Conservation (phyloP, 2,888 invertebrate species). For the Trileptium ribeirensis region DNA sequence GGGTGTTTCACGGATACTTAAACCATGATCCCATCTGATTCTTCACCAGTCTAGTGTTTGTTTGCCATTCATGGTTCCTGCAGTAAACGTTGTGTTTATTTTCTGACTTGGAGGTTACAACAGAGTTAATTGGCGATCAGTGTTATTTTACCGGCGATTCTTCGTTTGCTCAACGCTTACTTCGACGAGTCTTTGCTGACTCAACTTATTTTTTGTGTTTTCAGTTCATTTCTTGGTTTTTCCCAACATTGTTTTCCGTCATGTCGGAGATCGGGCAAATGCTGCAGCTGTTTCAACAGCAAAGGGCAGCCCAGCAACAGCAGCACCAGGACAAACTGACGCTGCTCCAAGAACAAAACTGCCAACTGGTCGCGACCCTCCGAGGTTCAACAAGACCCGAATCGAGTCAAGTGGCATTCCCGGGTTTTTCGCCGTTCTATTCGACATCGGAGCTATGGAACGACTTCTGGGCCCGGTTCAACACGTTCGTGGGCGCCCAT, state of each 20-base stretch:
- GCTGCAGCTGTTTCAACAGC: too few species aligned
- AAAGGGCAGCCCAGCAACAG: neutral
- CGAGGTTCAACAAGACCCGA: neutral
- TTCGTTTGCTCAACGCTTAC: neutral
- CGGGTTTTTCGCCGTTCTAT: neutral
- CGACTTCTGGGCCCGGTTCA: neutral
- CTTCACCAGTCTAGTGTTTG: too few species aligned
- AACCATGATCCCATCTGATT: too few species aligned
- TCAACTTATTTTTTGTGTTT: too few species aligned
- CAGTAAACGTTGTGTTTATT: too few species aligned
- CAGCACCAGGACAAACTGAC: neutral
- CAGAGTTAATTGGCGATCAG: neutral
- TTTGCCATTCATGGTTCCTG: too few species aligned
- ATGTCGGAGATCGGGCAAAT: too few species aligned
- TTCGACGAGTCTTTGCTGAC: neutral
- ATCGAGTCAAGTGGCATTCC: neutral
- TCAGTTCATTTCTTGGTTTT: too few species aligned
- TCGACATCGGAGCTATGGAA: neutral
- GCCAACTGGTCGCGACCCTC: neutral
- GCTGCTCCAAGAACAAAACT: neutral
- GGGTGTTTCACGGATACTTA: too few species aligned
- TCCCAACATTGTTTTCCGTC: neutral
- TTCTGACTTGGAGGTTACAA: too few species aligned
- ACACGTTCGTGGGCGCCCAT: conserved; percentile 3
- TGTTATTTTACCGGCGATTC: too few species aligned